A percentile compares a stretch with the other conserved stretches of the same genome.
Conservation (phyloP, 2,113 vertebrate species). For the Larimichthys crocea region DNA sequence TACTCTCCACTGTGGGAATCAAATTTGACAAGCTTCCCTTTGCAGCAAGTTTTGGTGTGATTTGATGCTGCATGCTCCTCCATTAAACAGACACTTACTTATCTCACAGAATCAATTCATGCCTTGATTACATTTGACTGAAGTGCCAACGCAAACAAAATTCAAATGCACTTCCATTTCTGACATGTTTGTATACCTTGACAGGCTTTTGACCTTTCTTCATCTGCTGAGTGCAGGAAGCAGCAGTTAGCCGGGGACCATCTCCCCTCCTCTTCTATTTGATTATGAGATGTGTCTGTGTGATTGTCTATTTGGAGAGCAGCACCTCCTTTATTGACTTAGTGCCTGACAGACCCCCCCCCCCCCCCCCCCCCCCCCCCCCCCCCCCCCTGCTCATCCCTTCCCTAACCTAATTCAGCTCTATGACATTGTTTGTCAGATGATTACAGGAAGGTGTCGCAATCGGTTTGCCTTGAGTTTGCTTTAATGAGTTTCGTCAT, state of each 20-base stretch:
- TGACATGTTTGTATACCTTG: not conserved
- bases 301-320: conserved; percentile 66
- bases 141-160: conserved; percentile 31
- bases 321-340: conserved; percentile 70
- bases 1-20: not conserved
- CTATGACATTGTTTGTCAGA: conserved; percentile 31
- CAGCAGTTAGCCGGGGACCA: not conserved
- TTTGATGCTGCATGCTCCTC: not conserved
- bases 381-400: not conserved
- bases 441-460: conserved; percentile 44
- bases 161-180: conserved; percentile 23
- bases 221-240: conserved; percentile 39
- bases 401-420: conserved; percentile 45
- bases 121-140: conserved; percentile 22
- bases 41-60: not conserved
- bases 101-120: conserved; percentile 24
- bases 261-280: conserved; percentile 47
- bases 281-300: conserved; percentile 66
- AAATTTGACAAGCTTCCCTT: not conserved
- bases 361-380: not conserved
- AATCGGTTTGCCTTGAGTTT: conserved; percentile 10
- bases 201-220: conserved; percentile 46
- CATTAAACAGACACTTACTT: not conserved
- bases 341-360: conserved; percentile 41
- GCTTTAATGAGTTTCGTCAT: conserved; percentile 34